Percentiles rank a stretch among this genome's conserved stretches.
Conservation (phyloP, 2,113 vertebrate species). For the Amphilophus citrinellus region DNA sequence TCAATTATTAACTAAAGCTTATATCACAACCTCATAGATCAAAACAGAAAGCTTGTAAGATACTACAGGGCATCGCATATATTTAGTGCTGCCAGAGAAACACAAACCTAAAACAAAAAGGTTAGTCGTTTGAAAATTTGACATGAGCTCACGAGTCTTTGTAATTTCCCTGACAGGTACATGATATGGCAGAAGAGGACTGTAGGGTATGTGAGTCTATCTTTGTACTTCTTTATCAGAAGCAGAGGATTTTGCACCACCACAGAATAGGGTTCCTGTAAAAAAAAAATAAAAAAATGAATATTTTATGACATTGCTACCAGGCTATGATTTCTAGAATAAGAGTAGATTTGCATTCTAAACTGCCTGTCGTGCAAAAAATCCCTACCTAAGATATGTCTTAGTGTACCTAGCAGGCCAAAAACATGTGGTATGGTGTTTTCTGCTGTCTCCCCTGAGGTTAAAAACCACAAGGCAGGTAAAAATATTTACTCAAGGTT, state of each 20-base stretch:
- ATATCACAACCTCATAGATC: slow-evolving; percentile 78
- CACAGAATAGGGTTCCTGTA: slow-evolving; percentile 77
- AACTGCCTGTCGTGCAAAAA: slow-evolving; percentile 77
- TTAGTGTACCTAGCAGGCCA: slow-evolving; percentile 30
- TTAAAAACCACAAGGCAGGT: slow-evolving; percentile 50
- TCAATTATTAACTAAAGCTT: slow-evolving; percentile 82
- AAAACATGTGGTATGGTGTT: slow-evolving; percentile 29
- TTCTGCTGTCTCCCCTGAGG: slow-evolving; percentile 43
- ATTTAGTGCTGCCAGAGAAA: slow-evolving; percentile 78
- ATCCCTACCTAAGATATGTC: slow-evolving; percentile 44
- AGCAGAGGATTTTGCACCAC: slow-evolving; percentile 72
- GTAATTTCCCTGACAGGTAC: slow-evolving; percentile 81
- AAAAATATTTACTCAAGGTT: slow-evolving; percentile 64
- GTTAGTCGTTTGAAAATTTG: slow-evolving; percentile 76
- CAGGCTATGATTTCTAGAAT: slow-evolving; percentile 75
- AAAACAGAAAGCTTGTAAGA: slow-evolving; percentile 76
- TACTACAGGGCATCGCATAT: slow-evolving; percentile 78
- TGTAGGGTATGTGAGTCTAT: slow-evolving; percentile 76
- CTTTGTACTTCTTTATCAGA: slow-evolving; percentile 78
- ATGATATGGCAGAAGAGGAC: slow-evolving; percentile 73
- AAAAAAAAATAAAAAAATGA: slow-evolving; percentile 58
- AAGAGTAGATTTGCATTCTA: slow-evolving; percentile 76
- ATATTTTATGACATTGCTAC: slow-evolving; percentile 81
- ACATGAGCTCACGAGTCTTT: slow-evolving; percentile 68
- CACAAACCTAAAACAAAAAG: slow-evolving; percentile 74